Base-by-base conservation (phyloP, 2,797 vertebrate genomes). In the Etheostoma perlongum region DNA sequence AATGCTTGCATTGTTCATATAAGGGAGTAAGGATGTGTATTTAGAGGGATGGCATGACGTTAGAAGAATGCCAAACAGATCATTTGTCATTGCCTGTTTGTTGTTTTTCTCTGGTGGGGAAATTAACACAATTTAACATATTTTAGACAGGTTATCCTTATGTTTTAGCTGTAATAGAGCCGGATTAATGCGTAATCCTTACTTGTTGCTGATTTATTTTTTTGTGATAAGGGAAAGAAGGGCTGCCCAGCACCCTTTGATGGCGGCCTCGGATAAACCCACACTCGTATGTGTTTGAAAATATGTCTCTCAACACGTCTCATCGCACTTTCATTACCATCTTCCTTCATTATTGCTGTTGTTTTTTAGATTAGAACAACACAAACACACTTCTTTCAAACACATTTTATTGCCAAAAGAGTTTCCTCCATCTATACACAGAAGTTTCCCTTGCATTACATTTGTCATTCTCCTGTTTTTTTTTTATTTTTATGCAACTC, bases 1-100 rank as follows among this genome's bases (percentile, higher is more conserved):
- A 90, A 93, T 89, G 78, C 54, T 5, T 65, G 73, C 65, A 88
- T 90, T 93, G 86, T 92, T 89, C 68, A 78, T 66, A 75, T 79
- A 75, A 63, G 84, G 77, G 72, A 79, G 75, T 74, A 54, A 74
- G 79, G 79, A 83, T 82, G 64, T 77, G 77, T 89, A 65, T 83
- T 87, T 73, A 68, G 69, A 77, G 68, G 7, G 46, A 8, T 49
- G 65, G 66, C 58, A 36, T 89, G 82, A 89, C 67, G 69, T 92
- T 86, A 87, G 71, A 67, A 49, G 48, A 87, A 83, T 80, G 75
- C 67, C 48, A 62, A 67, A 74, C 18, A 67, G 65, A 69, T 82
- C 4, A 65, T 78, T 78, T 79, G 23, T 85, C 64, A 68, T 25
- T 74, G 60, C 18, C 23, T 55, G 60, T 51, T 67, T 63, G 9